A percentile compares a stretch with the other conserved stretches of the same genome.
phyloP scores from a whole-genome alignment of 2,113 vertebrate genomes.

The Rhombomys opimus region DNA sequence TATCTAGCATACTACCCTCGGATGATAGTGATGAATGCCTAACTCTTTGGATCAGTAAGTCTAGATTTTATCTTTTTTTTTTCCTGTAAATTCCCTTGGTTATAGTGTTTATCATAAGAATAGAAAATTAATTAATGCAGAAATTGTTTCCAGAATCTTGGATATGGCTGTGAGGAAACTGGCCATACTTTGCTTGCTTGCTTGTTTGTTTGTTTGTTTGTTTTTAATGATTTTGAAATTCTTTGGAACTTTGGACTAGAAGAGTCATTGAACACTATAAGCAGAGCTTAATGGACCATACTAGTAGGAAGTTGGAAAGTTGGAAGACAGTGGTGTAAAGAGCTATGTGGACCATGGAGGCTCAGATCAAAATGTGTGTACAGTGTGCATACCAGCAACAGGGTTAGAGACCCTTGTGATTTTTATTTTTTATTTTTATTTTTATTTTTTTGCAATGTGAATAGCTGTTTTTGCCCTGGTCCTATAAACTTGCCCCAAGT shows the following conservation, averaged over 20 bases:
- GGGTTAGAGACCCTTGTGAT: no score
- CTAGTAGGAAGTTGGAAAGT: no score
- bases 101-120: neutral
- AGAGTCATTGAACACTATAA: neutral
- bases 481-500: neutral
- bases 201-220: neutral
- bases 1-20: neutral
- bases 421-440: no score
- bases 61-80: neutral
- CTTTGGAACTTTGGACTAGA: neutral
- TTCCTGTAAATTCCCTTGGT: neutral
- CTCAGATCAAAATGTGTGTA: no score
- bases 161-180: neutral
- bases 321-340: no score
- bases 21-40: neutral
- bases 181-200: no score
- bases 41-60: no score
- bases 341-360: no score
- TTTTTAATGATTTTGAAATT: neutral
- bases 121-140: neutral
- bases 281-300: neutral
- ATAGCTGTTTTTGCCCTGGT: no score
- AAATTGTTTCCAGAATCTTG: neutral
- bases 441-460: no score
- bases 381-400: no score